Percentiles rank a stretch among this genome's conserved stretches.
Conservation (phyloP, 2,113 vertebrate genomes). For the Glareola pratincola region DNA sequence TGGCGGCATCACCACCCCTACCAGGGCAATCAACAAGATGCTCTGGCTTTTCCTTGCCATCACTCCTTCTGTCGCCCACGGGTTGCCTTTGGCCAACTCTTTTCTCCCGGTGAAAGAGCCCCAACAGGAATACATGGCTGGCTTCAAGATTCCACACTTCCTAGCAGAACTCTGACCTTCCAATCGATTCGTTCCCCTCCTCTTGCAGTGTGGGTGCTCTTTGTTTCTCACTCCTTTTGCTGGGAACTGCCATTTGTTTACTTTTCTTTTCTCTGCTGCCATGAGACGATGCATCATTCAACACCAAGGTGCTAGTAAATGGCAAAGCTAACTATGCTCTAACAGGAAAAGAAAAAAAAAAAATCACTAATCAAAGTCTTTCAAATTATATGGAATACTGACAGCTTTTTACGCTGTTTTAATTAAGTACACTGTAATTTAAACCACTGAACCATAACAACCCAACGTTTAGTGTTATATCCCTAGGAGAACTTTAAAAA, state of each 20-base stretch:
- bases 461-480: conserved; percentile 69
- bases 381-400: conserved; percentile 47
- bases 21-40: too few relatives aligned
- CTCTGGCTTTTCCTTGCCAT: neutral
- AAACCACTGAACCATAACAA: conserved; percentile 67
- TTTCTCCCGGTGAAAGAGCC: neutral
- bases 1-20: rapidly evolving
- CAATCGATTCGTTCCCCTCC: neutral
- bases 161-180: neutral
- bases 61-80: rapidly evolving
- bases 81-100: neutral
- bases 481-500: conserved; percentile 71
- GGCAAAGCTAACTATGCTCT: conserved; percentile 6
- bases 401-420: conserved; percentile 71
- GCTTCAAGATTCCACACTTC: neutral
- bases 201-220: neutral
- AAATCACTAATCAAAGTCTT: conserved; percentile 47
- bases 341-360: neutral
- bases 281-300: neutral
- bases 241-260: neutral
- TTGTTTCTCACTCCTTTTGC: neutral
- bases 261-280: neutral
- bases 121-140: neutral
- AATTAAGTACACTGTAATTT: conserved; percentile 72
- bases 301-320: neutral